Conservation (phyloP, 2,797 vertebrate genomes). For the Sebastes taczanowskii region DNA sequence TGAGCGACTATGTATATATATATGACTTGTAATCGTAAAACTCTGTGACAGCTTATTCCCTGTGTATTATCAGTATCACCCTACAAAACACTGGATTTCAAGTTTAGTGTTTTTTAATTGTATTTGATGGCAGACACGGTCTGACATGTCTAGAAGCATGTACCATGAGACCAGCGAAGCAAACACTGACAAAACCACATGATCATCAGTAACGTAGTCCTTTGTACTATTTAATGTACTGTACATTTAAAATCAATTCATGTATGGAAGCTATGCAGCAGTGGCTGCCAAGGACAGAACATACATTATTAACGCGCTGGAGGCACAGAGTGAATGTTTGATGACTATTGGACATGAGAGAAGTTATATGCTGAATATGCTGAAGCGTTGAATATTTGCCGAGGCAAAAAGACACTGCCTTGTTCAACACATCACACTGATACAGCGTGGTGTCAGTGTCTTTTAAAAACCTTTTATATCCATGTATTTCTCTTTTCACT, state of each 20-base stretch:
- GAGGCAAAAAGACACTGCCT: constrained; percentile 2
- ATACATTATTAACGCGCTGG: constrained; percentile 61
- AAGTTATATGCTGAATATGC: constrained; percentile 31
- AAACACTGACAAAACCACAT: constrained; percentile 2
- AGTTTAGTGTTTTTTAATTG: not conserved
- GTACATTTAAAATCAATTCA: constrained; percentile 57
- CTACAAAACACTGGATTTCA: not conserved
- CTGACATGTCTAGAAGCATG: not conserved
- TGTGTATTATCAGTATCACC: not conserved
- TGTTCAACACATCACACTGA: constrained; percentile 7
- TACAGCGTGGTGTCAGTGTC: not conserved
- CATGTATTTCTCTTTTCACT: not conserved
- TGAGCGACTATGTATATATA: not conserved
- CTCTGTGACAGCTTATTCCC: not conserved
- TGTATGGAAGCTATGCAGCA: constrained; percentile 30
- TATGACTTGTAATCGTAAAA: not conserved
- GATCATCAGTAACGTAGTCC: constrained; percentile 6
- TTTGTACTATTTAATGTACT: constrained; percentile 35
- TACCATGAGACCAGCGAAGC: not conserved
- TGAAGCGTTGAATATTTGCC: constrained; percentile 23
- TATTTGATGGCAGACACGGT: not conserved
- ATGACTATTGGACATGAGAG: constrained; percentile 50
- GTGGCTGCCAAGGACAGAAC: constrained; percentile 47
- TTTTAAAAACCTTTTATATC: not conserved
- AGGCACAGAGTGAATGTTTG: constrained; percentile 46